Evolutionary conservation across 2,888 invertebrate species (phyloP), one percentile per base, ranked within the genome.

Genomic region (Pollenia griseotomentosa): DNA sequence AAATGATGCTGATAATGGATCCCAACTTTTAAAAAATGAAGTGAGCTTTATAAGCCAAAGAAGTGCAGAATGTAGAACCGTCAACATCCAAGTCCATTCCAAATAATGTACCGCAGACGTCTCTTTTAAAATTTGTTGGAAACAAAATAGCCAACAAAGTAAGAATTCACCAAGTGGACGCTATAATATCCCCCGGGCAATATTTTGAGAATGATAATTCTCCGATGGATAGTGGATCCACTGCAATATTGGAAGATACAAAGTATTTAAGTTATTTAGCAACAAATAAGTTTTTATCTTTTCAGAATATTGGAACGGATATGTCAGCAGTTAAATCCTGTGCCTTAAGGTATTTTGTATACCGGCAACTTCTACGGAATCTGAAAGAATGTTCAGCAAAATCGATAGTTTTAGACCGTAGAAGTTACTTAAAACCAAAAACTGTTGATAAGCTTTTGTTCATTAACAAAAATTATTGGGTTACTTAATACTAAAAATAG

Each of bases 361-460:
- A 19, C 71, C 80, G 3, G 63, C 81, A 44, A 65, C 73, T 42
- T 81, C 73, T 61, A 19, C 19, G 19, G 19, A 19, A 19, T 19
- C 19, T 19, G 19, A 19, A 19, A 19, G 19, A 2, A 19, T 81
- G 81, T 73, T 73, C 66, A 81, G 73, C 73, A 81, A 73, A 73
- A 16, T 23, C 46, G 1, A 53, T 74, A 53, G 55, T 81, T 42
- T 81, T 57, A 14, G 73, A 63, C 12, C 59, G 80, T 8, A 61
- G 71, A 14, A 65, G 51, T 42, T 63, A 55, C 19, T 63, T 81
- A 61, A 81, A 81, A 53, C 55, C 59, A 12, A 73, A 71, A 51
- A 70, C 59, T 42, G 46, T 68, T 46, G 57, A 70, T 16, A 71
- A 14, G 44, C 55, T 55, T 16, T 19, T 71, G 12, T 44, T 71